Base-by-base conservation (phyloP, 2,888 invertebrate species). In the Nephrotoma flavescens region DNA sequence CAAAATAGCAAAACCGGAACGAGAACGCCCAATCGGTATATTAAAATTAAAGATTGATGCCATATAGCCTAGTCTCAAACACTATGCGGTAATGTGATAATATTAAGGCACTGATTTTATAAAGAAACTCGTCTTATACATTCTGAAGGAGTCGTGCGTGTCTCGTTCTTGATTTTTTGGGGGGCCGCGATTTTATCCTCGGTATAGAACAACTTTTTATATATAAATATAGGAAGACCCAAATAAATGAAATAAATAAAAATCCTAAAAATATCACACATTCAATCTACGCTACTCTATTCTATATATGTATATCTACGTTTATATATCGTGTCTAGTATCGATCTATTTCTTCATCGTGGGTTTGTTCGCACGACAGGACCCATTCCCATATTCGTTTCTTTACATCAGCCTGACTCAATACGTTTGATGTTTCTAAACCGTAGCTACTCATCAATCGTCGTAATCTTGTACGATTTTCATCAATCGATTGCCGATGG, bases 331-430 rank as follows among this genome's bases (percentile, higher is more conserved):
- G n/a, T n/a, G 15, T 86, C 84, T 87, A 87, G 44, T 87, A 87
- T 42, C 47, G 87, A 57, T 87, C 87, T 86, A 87, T 90, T 5
- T 89, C 89, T 88, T 92, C 92, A 52, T 91, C 91, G 87, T 87
- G 84, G 19, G 89, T 90, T 85, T 89, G 89, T 87, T 94, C 94
- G 88, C 94, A 94, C 57, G 93, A 92, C 88, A 93, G 92, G n/a
- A 94, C 92, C 95, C 95, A 95, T 87, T 95, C 95, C 90, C 94
- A 93, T 87, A 95, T 94, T 86, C 95, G 91, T 87, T 93, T 92
- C 71, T 94, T 93, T 87, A 94, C 92, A 42, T 93, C 92, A 52
- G 92, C 92, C 89, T 94, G 94, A 89, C 95, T 94, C 12, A 95
- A 92, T 3, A 44, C 44, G 7, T 41, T 41, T 4, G 93, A 93